Percentiles rank a stretch among this genome's conserved stretches.
These are phyloP conservation scores for Xestobium rufovillosum DNA, from an alignment of 2,888 invertebrate genomes.

Conservation along the genomic window DNA sequence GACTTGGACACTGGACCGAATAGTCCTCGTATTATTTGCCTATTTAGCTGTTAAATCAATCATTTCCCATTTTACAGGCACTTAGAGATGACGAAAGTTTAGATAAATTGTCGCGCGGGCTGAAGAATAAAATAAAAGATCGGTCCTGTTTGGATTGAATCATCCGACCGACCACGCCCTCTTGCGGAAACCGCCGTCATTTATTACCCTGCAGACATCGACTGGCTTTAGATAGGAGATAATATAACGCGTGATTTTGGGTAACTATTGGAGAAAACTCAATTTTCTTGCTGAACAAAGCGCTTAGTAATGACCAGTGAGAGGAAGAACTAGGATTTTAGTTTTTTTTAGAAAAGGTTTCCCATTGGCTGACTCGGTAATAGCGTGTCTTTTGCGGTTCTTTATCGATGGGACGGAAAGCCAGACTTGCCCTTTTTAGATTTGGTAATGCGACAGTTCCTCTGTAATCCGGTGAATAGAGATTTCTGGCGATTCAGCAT, in stretches of 20 bases:
- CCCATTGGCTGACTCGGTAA: conserved; percentile 30
- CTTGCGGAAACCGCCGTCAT: conserved; percentile 35
- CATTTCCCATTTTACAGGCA: too few relatives aligned
- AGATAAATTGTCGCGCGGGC: too few relatives aligned
- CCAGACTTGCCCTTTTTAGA: conserved; percentile 25
- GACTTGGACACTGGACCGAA: too few relatives aligned
- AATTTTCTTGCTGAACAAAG: conserved; percentile 43
- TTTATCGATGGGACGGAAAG: too few relatives aligned
- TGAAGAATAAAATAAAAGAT: too few relatives aligned
- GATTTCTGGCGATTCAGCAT: too few relatives aligned
- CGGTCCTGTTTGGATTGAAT: conserved; percentile 36
- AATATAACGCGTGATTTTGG: conserved; percentile 40
- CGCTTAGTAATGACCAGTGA: conserved; percentile 43
- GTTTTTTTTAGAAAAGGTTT: conserved; percentile 31
- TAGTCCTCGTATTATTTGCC: too few relatives aligned
- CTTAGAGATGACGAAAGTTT: too few relatives aligned
- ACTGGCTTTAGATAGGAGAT: conserved; percentile 32
- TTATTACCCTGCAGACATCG: conserved; percentile 38
- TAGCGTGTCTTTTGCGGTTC: conserved; percentile 28
- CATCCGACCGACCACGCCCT: conserved; percentile 34
- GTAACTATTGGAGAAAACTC: conserved; percentile 35
- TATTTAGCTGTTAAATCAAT: too few relatives aligned
- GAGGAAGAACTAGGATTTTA: conserved; percentile 30
- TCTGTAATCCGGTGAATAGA: too few relatives aligned
- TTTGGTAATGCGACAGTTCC: conserved; percentile 34